Percentiles rank a stretch among this genome's conserved stretches.
These are phyloP conservation scores for Clarias laeviceps DNA, from an alignment of 2,797 vertebrate genomes.

Conservation along the genomic window DNA sequence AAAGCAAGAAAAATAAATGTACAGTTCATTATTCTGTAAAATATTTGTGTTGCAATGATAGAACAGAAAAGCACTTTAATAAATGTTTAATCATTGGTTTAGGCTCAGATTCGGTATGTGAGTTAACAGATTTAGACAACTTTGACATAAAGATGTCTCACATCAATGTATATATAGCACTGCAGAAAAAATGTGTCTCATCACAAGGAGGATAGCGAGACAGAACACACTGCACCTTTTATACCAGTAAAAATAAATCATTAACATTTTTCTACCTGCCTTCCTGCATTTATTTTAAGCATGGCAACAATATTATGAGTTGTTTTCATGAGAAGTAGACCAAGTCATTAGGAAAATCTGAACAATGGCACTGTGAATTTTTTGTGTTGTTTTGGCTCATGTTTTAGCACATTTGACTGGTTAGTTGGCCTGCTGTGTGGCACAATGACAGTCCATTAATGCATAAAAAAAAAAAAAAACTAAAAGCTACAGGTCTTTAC, in stretches of 20 bases:
- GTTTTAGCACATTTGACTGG: slow-evolving; percentile 6
- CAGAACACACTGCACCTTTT: slow-evolving; percentile 81
- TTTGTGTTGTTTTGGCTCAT: neutral
- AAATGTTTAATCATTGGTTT: slow-evolving; percentile 84
- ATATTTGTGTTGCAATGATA: slow-evolving; percentile 80
- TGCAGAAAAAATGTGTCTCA: slow-evolving; percentile 69
- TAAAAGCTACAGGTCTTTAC: neutral
- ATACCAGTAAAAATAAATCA: slow-evolving; percentile 86
- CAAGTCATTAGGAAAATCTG: neutral
- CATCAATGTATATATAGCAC: slow-evolving; percentile 78
- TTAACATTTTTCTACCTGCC: slow-evolving; percentile 80
- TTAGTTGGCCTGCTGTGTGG: neutral
- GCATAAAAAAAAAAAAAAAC: neutral
- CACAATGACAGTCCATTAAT: slow-evolving; percentile 7
- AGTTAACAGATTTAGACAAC: slow-evolving; percentile 71
- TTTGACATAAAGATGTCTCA: slow-evolving; percentile 71
- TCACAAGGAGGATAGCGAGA: slow-evolving; percentile 71
- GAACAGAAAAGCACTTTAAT: slow-evolving; percentile 85
- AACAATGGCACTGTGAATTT: neutral
- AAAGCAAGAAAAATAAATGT: slow-evolving; percentile 65
- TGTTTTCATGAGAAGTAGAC: neutral
- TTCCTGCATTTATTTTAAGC: slow-evolving; percentile 59
- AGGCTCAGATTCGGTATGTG: slow-evolving; percentile 79
- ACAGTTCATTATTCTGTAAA: slow-evolving; percentile 82
- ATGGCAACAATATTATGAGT: slow-evolving; percentile 1